Conservation (phyloP, 2,888 invertebrate genomes). For the Ommatoiulus sabulosus region DNA sequence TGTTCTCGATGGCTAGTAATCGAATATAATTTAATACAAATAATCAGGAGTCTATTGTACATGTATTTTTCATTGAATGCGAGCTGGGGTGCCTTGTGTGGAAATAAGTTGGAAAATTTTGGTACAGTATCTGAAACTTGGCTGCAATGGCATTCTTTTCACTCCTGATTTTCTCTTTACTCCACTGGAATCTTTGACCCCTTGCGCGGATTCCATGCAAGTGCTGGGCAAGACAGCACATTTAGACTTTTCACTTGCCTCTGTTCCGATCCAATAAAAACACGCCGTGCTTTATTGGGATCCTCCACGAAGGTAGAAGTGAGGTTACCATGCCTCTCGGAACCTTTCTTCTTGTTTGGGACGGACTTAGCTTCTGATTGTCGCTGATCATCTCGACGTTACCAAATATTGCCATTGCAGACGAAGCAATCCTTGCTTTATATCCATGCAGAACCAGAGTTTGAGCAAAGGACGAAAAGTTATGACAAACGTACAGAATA, state of each 20-base stretch:
- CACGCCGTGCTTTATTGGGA: background rate
- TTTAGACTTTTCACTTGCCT: background rate
- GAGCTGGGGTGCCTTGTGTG: background rate
- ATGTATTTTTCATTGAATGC: background rate
- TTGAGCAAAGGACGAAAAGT: background rate
- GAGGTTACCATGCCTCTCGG: background rate
- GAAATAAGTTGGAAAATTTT: background rate
- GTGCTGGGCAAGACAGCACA: background rate
- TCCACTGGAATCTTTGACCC: background rate
- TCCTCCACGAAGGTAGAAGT: background rate
- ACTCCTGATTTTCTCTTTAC: background rate
- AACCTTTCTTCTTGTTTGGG: background rate
- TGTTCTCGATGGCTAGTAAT: too few relatives aligned
- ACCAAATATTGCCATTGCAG: background rate
- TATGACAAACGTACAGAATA: background rate
- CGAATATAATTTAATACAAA: too few relatives aligned
- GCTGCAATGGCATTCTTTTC: background rate
- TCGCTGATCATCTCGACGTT: background rate
- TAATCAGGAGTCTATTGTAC: too few relatives aligned
- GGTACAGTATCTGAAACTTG: background rate
- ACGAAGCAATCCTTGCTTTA: background rate
- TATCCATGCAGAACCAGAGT: background rate
- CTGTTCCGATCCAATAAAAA: background rate
- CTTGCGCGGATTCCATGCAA: background rate
- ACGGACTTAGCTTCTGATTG: constrained; percentile 47